Percentiles rank a stretch among this genome's conserved stretches.
These are phyloP conservation scores for Bimastos eiseni DNA, from an alignment of 2,888 invertebrate species.

Conservation along the genomic window DNA sequence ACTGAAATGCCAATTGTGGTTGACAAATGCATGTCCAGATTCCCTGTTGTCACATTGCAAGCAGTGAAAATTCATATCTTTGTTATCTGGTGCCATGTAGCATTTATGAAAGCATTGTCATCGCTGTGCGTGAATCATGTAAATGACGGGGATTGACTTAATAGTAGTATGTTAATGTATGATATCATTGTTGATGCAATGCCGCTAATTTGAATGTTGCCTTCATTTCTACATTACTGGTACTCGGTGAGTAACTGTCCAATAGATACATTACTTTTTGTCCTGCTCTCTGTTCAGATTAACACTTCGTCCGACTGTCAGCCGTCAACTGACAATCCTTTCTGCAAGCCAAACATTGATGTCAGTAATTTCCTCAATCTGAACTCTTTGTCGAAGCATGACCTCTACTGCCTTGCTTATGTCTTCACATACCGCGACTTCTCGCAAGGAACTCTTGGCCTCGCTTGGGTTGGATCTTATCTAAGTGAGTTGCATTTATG, in stretches of 20 bases:
- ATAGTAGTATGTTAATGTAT: no score
- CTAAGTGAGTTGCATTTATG: conserved; percentile 8
- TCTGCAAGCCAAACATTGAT: conserved; percentile 95
- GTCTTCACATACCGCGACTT: conserved; percentile 98
- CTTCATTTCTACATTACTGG: no score
- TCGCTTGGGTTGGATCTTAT: conserved; percentile 95
- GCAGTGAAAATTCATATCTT: no score
- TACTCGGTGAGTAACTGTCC: background rate
- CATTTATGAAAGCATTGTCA: background rate
- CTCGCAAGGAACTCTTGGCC: conserved; percentile 92
- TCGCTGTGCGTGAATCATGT: background rate
- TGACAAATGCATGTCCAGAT: no score
- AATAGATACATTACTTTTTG: background rate
- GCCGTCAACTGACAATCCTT: conserved; percentile 60
- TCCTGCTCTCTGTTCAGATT: conserved; percentile 33
- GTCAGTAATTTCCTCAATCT: conserved; percentile 98
- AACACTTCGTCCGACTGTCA: conserved; percentile 40
- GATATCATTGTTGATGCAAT: no score
- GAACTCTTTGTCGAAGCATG: conserved; percentile 94
- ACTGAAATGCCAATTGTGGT: no score
- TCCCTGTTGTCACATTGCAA: no score
- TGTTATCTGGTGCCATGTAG: no score
- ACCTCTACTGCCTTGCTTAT: conserved; percentile 98
- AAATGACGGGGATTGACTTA: no score
- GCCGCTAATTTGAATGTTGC: no score